These are phyloP conservation scores for Volucella bombylans DNA, from an alignment of 2,888 invertebrate genomes.

Conservation along the genomic window DNA sequence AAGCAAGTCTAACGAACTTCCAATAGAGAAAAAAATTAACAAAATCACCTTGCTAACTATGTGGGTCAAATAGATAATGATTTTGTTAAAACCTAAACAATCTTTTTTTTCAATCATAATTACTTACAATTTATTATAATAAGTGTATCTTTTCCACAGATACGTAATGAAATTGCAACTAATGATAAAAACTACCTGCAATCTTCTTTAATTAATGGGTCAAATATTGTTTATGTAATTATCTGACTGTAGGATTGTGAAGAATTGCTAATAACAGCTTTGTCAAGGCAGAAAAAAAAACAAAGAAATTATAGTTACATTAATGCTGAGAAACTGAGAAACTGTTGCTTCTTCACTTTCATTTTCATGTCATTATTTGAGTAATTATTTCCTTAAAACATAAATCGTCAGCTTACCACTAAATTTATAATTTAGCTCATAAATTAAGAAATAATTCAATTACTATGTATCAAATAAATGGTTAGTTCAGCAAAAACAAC, in stretches of 20 bases:
- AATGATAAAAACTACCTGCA: background rate
- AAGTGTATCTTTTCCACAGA: constrained; percentile 2
- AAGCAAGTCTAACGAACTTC: too few species aligned
- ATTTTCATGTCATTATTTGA: background rate
- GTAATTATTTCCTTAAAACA: background rate
- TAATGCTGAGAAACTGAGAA: background rate
- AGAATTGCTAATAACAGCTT: background rate
- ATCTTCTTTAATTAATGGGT: constrained; percentile 8
- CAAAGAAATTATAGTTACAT: too few species aligned
- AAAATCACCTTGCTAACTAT: too few species aligned
- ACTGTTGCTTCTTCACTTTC: constrained; percentile 1
- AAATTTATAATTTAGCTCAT: too few species aligned
- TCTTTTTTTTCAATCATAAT: background rate
- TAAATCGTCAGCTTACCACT: too few species aligned
- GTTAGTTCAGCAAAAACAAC: too few species aligned
- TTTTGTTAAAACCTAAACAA: too few species aligned
- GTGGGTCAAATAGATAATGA: too few species aligned
- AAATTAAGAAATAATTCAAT: too few species aligned
- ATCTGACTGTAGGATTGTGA: background rate
- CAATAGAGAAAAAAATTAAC: too few species aligned
- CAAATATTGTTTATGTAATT: constrained; percentile 3
- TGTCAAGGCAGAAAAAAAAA: too few species aligned
- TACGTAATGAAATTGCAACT: constrained; percentile 8
- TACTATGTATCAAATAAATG: too few species aligned
- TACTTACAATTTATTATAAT: constrained; percentile 1